Base-by-base conservation (phyloP, 2,888 invertebrate genomes). In the Ypsolopha scabrella region DNA sequence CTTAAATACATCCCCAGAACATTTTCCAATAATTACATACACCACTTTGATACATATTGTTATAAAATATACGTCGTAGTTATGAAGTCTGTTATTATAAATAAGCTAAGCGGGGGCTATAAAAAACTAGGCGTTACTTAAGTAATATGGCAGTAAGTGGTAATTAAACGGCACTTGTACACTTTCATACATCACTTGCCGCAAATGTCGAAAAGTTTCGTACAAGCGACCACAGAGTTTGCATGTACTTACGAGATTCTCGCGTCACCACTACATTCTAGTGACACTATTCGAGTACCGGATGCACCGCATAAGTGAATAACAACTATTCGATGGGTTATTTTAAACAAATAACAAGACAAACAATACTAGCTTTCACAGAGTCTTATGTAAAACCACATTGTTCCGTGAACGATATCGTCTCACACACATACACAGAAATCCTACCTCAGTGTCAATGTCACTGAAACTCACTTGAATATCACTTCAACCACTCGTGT, bases 31-130 rank as follows among this genome's bases (percentile, higher is more conserved):
- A 76, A 78, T 77, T 78, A 80, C 79, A 80, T 81, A 81, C 83
- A 81, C 75, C 81, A 76, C 74, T 80, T 75, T 85, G 83, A 85
- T 85, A 85, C 85, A 39, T 85, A 80, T 76, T 73, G 81, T 80
- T 75, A 79, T 64, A 76, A 61, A 73, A 73, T 70, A 67, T 70
- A 67, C 46, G 46, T 46, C 8, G 7, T 13, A 68, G 72, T 71
- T 72, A 67, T 69, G 63, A 66, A 75, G 75, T 75, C 77, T 66
- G 70, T 60, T 65, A 72, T 74, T 24, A 24, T 24, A 24, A 24
- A 75, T 72, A 69, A 75, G 69, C 80, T 83, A 80, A 79, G 77
- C 78, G 68, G 78, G 75, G 68, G 73, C 75, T 79, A 80, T 72
- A 35, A 39, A 14, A 33, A 72, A 64, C 73, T 77, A 78, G 59